Percentiles rank a stretch among this genome's conserved stretches.
Evolutionary conservation across 1,140 invertebrate species (phyloP).

Genomic region (Bombus soroeensis): DNA sequence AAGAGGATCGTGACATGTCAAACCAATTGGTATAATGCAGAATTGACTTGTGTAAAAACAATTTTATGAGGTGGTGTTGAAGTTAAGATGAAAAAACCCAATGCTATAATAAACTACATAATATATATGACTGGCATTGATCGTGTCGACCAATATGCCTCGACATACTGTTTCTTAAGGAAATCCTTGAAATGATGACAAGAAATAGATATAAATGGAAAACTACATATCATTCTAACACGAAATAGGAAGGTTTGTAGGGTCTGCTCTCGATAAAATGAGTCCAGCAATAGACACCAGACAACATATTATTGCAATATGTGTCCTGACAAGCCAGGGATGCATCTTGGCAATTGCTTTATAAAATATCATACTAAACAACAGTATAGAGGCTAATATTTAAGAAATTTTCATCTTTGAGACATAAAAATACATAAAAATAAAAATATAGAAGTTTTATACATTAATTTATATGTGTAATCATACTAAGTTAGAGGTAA

Average conservation of each 20-base stretch:
- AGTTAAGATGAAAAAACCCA: neutral
- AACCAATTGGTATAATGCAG: neutral
- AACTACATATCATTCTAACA: neutral
- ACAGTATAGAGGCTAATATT: neutral
- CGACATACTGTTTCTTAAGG: no score
- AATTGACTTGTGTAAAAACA: neutral
- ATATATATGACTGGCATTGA: neutral
- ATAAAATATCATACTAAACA: neutral
- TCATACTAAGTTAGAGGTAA: neutral
- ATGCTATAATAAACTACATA: neutral
- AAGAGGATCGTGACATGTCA: neutral
- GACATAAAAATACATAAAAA: neutral
- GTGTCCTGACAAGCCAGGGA: neutral
- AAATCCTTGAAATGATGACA: neutral
- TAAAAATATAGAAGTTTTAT: neutral
- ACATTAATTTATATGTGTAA: neutral
- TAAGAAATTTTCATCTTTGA: neutral
- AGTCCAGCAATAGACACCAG: neutral
- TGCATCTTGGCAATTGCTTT: neutral
- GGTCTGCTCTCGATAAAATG: neutral
- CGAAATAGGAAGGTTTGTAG: neutral
- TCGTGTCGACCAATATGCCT: no score
- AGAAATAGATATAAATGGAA: slow-evolving; percentile 4
- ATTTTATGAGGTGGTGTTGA: neutral
- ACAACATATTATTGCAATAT: neutral